Evolutionary conservation across 2,888 invertebrate species (phyloP).

Genomic region (Selenia dentaria): DNA sequence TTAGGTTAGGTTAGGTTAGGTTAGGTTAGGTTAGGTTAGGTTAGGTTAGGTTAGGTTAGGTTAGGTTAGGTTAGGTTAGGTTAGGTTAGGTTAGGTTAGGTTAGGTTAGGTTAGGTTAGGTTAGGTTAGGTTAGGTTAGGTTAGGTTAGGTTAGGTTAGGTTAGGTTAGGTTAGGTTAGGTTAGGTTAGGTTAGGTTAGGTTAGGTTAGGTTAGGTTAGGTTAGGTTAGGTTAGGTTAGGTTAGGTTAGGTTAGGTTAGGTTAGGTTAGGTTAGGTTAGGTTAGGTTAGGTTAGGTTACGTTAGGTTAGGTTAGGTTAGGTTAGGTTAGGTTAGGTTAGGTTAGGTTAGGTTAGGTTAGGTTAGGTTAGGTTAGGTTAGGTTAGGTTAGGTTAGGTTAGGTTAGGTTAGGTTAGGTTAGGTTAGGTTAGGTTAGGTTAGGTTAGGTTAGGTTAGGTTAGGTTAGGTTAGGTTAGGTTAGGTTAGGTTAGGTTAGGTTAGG

Average conservation of each 20-base stretch:
- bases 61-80: constrained; percentile 22
- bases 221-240: constrained; percentile 36
- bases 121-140: constrained; percentile 22
- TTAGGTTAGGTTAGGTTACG: constrained; percentile 20
- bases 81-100: constrained; percentile 13
- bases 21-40: constrained; percentile 17
- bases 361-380: constrained; percentile 32
- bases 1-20: constrained; percentile 12
- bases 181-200: constrained; percentile 34
- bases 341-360: constrained; percentile 29
- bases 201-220: constrained; percentile 35
- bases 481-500: constrained; percentile 31
- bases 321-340: constrained; percentile 32
- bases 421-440: constrained; percentile 33
- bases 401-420: constrained; percentile 34
- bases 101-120: constrained; percentile 12
- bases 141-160: constrained; percentile 29
- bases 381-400: constrained; percentile 35
- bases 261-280: constrained; percentile 32
- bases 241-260: constrained; percentile 36
- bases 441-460: constrained; percentile 33
- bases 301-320: constrained; percentile 31
- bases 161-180: constrained; percentile 34
- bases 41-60: constrained; percentile 20
- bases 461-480: constrained; percentile 31